A percentile compares a stretch with the other conserved stretches of the same genome.
Evolutionary conservation across 2,113 vertebrate species (phyloP).

Genomic region (Osmerus eperlanus): DNA sequence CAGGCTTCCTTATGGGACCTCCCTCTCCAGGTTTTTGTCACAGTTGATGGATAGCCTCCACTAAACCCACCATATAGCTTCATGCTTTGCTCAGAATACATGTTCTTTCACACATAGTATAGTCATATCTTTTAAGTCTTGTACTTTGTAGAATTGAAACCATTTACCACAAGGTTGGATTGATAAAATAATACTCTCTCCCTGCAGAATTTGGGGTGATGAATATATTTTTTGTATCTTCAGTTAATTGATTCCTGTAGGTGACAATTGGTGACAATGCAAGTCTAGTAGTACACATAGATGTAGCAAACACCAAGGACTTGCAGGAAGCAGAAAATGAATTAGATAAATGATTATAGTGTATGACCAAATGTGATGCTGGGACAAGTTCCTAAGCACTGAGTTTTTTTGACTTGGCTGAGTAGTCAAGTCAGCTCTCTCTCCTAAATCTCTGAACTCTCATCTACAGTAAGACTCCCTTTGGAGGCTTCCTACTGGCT

Average conservation of each 20-base stretch:
- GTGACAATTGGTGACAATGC: constrained; percentile 17
- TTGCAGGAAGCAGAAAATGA: neutral
- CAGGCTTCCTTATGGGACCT: constrained; percentile 15
- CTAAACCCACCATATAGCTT: neutral
- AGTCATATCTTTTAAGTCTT: neutral
- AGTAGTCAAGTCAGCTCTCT: too few relatives aligned
- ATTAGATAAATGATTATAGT: neutral
- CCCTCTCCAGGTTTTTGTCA: constrained; percentile 17
- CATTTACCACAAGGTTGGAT: neutral
- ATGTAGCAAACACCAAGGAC: constrained; percentile 4
- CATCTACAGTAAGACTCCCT: neutral
- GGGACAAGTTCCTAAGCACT: neutral
- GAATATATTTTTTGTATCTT: constrained; percentile 8
- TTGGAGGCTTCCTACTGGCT: constrained; percentile 1
- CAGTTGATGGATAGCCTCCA: constrained; percentile 22
- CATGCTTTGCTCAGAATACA: neutral
- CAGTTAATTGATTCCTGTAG: constrained; percentile 31
- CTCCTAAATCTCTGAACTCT: constrained; percentile 18
- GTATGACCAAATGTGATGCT: too few relatives aligned
- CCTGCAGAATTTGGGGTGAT: neutral
- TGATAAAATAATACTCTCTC: constrained; percentile 10
- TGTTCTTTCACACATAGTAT: neutral
- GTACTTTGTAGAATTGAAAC: neutral
- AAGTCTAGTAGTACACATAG: constrained; percentile 24
- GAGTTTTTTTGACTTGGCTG: too few relatives aligned